phyloP scores from a whole-genome alignment of 2,113 vertebrate species.

The Phyllopteryx taeniolatus region DNA sequence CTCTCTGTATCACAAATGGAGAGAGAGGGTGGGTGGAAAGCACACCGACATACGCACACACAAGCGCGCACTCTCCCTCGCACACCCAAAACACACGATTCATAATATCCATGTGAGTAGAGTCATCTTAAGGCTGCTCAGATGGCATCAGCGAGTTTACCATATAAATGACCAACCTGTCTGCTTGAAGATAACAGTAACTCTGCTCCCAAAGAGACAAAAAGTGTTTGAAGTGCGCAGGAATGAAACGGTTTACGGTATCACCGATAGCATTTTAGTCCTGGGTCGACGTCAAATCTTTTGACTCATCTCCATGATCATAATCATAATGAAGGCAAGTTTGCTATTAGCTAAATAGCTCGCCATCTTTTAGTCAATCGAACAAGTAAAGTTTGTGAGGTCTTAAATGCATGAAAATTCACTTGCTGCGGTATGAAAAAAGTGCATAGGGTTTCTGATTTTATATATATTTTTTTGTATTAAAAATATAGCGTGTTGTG shows the following conservation, averaged over 20 bases:
- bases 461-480: too few relatives aligned
- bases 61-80: too few relatives aligned
- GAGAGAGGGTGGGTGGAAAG: slow-evolving; percentile 21
- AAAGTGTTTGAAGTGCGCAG: slow-evolving; percentile 39
- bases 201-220: slow-evolving; percentile 50
- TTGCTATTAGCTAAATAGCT: too few relatives aligned
- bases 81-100: slow-evolving; percentile 15
- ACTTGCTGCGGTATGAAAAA: too few relatives aligned
- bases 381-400: too few relatives aligned
- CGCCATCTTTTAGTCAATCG: too few relatives aligned
- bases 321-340: too few relatives aligned
- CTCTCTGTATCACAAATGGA: slow-evolving; percentile 56
- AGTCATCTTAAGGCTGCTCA: slow-evolving; percentile 58
- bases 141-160: slow-evolving; percentile 63
- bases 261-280: not conserved
- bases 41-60: slow-evolving; percentile 10
- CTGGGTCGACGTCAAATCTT: not conserved
- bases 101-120: slow-evolving; percentile 46
- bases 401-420: too few relatives aligned
- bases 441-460: too few relatives aligned
- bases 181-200: slow-evolving; percentile 61
- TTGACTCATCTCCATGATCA: not conserved
- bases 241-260: slow-evolving; percentile 9
- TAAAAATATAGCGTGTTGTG: too few relatives aligned
- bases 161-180: slow-evolving; percentile 73